phyloP scores from a whole-genome alignment of 2,113 vertebrate genomes.

The Scophthalmus maximus region DNA sequence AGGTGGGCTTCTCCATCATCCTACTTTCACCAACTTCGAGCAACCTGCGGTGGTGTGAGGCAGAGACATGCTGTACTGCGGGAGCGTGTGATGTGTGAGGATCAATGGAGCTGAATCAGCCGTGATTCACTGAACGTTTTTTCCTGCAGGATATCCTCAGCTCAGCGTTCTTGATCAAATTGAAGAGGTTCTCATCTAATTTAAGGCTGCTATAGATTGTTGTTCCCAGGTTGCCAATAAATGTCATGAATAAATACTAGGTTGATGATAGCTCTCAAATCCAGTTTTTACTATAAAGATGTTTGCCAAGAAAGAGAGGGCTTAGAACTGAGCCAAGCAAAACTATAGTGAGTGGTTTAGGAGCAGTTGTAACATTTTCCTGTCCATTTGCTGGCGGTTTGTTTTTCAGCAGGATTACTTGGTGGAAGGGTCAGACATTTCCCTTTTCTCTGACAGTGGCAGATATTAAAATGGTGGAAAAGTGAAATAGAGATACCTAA shows the following conservation, averaged over 20 bases:
- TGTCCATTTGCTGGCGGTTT: too few species aligned
- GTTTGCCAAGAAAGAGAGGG: constrained; percentile 18
- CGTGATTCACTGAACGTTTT: constrained; percentile 13
- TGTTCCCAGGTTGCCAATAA: constrained; percentile 32
- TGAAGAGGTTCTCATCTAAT: constrained; percentile 32
- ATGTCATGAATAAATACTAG: constrained; percentile 24
- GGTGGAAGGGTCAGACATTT: too few species aligned
- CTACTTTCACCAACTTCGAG: neutral
- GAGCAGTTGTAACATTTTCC: too few species aligned
- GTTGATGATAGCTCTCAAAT: constrained; percentile 18
- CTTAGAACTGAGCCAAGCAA: constrained; percentile 4
- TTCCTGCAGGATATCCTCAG: constrained; percentile 25
- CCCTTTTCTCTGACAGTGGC: too few species aligned
- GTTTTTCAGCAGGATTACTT: too few species aligned
- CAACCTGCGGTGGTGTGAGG: neutral
- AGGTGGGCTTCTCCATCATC: neutral
- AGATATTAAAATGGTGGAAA: too few species aligned
- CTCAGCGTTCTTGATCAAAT: constrained; percentile 39
- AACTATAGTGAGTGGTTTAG: too few species aligned
- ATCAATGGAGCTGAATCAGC: constrained; percentile 32
- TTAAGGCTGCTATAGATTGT: constrained; percentile 14
- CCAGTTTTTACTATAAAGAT: constrained; percentile 14
- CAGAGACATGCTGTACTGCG: neutral
- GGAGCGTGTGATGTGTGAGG: constrained; percentile 5
- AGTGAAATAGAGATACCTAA: too few species aligned